These are phyloP conservation scores for Alexandromys fortis DNA, from an alignment of 2,113 vertebrate genomes.

Conservation along the genomic window DNA sequence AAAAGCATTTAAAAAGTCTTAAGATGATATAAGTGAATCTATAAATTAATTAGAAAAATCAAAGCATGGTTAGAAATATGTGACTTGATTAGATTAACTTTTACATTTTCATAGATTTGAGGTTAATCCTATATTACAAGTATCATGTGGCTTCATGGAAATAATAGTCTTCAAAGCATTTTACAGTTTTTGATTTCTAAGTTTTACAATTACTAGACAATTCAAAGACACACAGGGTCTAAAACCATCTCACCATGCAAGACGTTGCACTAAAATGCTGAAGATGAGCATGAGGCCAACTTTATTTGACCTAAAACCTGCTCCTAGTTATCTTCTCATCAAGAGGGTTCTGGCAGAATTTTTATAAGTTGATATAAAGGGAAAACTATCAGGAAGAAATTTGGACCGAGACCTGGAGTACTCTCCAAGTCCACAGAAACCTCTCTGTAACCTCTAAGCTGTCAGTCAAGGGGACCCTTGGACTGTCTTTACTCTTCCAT, in stretches of 20 bases:
- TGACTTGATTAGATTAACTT: constrained; percentile 57
- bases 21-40: constrained; percentile 49
- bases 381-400: not conserved
- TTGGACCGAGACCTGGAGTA: not conserved
- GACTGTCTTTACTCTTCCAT: not conserved
- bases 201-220: constrained; percentile 23
- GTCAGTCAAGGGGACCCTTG: no score
- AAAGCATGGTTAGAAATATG: constrained; percentile 56
- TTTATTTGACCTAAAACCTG: not conserved
- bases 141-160: constrained; percentile 13
- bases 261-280: not conserved
- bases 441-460: not conserved
- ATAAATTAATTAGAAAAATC: constrained; percentile 54
- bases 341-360: not conserved
- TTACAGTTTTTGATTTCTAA: constrained; percentile 58
- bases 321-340: not conserved
- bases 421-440: not conserved
- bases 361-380: not conserved
- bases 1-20: constrained; percentile 33
- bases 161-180: constrained; percentile 55
- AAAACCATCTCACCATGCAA: not conserved
- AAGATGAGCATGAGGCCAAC: not conserved
- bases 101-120: constrained; percentile 46
- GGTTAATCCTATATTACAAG: constrained; percentile 41
- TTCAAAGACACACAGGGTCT: not conserved